Evolutionary conservation across 2,888 invertebrate species (phyloP), one percentile per base, ranked within the genome.

Genomic region (Oligia latruncula): DNA sequence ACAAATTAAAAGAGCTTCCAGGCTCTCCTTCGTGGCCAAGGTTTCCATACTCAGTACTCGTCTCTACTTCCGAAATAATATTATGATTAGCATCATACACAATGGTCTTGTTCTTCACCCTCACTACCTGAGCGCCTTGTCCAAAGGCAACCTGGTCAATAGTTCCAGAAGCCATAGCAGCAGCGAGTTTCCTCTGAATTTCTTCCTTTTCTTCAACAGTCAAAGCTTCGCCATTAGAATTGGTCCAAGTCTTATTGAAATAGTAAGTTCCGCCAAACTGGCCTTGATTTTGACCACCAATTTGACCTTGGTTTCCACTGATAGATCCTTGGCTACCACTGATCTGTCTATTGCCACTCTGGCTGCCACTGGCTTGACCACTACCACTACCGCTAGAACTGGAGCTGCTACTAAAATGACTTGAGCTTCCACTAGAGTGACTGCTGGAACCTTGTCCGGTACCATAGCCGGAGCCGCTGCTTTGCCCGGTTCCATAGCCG

Each of bases 11-110:
- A 43, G 96, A 95, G 88, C 96, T 96, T 65, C 96, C 96, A 86
- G 93, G 92, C 92, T 96, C 96, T 5, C 96, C 97, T 87, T 96
- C 96, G 49, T 94, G 96, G 40, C 96, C 97, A 78, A 96, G 90
- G 17, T 92, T 93, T 60, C 94, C 95, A 83, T 95, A 97, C 81
- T 97, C 97, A 0, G 97, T 97, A 85, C 97, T 97, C 1, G 94
- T 95, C 88, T 97, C 97, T 4, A 95, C 93, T 88, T 96, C 94
- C 0, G 97, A 96, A 52, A 95, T 92, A 13, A 97, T 95, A 66
- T 96, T 96, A 80, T 96, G 94, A 78, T 97, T 96, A 43, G 93
- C 93, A 84, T 96, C 95, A 70, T 95, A 95, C 3, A 95, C 88
- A 64, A 94, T 92, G 0, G 95, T 95, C 84, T 90, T 94, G 77